phyloP scores from a whole-genome alignment of 2,113 vertebrate species.

The Argyrosomus japonicus region DNA sequence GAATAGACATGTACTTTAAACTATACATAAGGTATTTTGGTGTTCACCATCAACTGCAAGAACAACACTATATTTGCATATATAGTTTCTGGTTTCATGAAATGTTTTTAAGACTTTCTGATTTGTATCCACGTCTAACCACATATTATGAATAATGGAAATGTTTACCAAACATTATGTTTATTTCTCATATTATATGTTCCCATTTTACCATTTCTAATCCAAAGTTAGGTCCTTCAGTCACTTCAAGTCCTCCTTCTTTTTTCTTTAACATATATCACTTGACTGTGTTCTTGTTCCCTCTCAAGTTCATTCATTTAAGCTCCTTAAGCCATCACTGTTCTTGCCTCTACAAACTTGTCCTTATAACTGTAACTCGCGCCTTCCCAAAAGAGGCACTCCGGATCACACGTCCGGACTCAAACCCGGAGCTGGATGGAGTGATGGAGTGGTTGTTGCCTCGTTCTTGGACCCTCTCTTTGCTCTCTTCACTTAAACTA shows the following conservation, averaged over 20 bases:
- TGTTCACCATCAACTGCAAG: slow-evolving; percentile 18
- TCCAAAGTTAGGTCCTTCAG: slow-evolving; percentile 30
- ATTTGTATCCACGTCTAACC: slow-evolving; percentile 14
- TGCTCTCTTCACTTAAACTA: slow-evolving; percentile 44
- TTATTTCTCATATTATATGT: slow-evolving; percentile 32
- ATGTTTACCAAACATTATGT: slow-evolving; percentile 26
- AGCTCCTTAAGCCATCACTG: slow-evolving; percentile 8
- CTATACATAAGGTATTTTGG: slow-evolving; percentile 29
- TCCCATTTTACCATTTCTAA: slow-evolving; percentile 46
- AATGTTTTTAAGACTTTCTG: slow-evolving; percentile 50
- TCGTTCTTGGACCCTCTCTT: slow-evolving; percentile 26
- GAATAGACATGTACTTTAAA: slow-evolving; percentile 12
- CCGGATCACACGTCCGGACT: slow-evolving; percentile 25
- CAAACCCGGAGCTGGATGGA: slow-evolving; percentile 38
- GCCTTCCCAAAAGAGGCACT: slow-evolving; percentile 74
- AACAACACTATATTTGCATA: slow-evolving; percentile 26
- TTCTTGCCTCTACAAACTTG: slow-evolving; percentile 77
- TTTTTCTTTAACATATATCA: slow-evolving; percentile 25
- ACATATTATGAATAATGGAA: slow-evolving; percentile 40
- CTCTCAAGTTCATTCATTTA: slow-evolving; percentile 37
- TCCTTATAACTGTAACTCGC: slow-evolving; percentile 79
- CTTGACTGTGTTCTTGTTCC: slow-evolving; percentile 40
- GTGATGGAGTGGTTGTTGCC: slow-evolving; percentile 19
- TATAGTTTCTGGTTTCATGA: slow-evolving; percentile 13
- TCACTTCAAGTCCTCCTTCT: slow-evolving; percentile 9